Evolutionary conservation across 2,797 vertebrate genomes (phyloP), one percentile per base, ranked within the genome.

Genomic region (Hyperoplus lanceolatus): DNA sequence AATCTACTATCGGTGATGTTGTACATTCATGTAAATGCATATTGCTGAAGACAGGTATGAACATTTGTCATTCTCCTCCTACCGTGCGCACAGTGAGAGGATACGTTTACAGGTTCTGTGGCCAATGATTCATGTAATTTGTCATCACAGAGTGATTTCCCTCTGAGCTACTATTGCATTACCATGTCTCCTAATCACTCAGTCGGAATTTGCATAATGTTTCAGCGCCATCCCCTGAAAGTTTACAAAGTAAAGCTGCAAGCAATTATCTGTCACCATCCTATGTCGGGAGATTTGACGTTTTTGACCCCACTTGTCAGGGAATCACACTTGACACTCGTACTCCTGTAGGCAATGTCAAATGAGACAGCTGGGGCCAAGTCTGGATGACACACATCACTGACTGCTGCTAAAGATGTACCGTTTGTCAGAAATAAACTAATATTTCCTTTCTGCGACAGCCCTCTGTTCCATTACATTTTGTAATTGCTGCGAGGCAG

Each of bases 311-410:
- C 80, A 85, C 88, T 88, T 86, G 90, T 93, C 89, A 85, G 84
- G 85, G 86, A 90, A 91, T 90, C 90, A 87, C 81, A 84, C 89
- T 85, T 89, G 89, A 93, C 91, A 89, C 89, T 76, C 59, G 68
- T 88, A 78, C 85, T 88, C 87, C 94, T 92, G 79, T 84, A 89
- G 92, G 93, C 93, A 93, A 93, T 92, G 94, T 94, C 93, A 91
- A 89, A 92, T 39, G 80, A 92, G 92, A 88, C 90, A 90, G 90
- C 87, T 84, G 88, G 86, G 88, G 73, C 90, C 78, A 83, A 85
- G 87, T 82, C 81, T 77, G 82, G 83, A 80, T 93, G 90, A 91
- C 87, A 89, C 87, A 82, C 89, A 84, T 85, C 86, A 77, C 76
- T 38, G 88, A 61, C 83, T 82, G 65, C 90, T 74, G 86, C 86